Evolutionary conservation across 2,113 vertebrate genomes (phyloP).

Genomic region (Tupaia tana): DNA sequence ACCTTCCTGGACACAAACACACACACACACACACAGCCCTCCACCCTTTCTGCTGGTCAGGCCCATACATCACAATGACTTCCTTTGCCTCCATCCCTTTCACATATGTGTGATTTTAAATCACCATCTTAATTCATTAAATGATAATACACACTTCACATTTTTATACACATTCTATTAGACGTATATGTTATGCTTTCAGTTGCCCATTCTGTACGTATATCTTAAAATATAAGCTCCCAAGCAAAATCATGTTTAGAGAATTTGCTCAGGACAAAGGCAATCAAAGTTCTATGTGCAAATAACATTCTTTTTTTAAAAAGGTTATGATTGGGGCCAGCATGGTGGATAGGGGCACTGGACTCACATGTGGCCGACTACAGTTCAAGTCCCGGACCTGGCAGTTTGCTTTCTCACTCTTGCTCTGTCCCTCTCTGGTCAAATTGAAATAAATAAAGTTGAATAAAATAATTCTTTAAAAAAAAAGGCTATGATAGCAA

Average conservation of each 20-base stretch:
- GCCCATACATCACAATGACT: not conserved
- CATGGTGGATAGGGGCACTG: too few species aligned
- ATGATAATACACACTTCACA: not conserved
- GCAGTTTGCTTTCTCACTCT: too few species aligned
- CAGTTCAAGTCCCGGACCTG: too few species aligned
- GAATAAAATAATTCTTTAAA: not conserved
- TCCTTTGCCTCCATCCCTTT: not conserved
- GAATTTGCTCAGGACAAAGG: slow-evolving; percentile 15
- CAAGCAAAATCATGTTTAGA: not conserved
- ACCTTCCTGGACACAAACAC: not conserved
- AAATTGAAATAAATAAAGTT: too few species aligned
- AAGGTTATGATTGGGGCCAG: not conserved
- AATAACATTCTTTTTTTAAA: not conserved
- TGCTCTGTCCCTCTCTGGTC: too few species aligned
- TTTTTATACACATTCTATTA: not conserved
- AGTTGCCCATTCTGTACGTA: not conserved
- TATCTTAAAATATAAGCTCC: slow-evolving; percentile 22
- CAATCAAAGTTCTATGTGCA: not conserved
- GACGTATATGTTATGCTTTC: not conserved
- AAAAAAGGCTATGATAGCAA: not conserved
- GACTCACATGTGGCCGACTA: too few species aligned
- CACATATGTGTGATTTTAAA: not conserved
- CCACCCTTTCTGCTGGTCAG: not conserved
- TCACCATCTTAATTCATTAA: not conserved
- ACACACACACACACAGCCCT: not conserved